Evolutionary conservation across 37 sponge, comb jelly and placozoan genomes (phyloP), one percentile per base, ranked within the genome.

Genomic region (Oscarella lobularis): DNA sequence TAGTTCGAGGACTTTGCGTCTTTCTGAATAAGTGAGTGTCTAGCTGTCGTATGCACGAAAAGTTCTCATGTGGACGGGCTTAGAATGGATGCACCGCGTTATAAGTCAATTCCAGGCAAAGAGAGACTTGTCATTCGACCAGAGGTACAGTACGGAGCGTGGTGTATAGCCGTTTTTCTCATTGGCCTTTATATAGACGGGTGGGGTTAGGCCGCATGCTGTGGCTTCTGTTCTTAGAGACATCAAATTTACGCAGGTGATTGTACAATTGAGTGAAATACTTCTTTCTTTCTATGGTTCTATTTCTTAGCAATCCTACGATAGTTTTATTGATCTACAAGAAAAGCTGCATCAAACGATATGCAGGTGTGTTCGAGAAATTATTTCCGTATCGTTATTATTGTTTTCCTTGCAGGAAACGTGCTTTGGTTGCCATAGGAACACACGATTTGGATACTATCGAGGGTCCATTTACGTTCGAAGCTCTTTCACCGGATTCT

Each of bases 321-420:
- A 90, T 55, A 93, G 95, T 55, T 90, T 97, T 77, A 90, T 97
- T 54, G 85, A 90, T 37, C 70, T 97, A 34, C 98, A 97, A 66
- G 98, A 97, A 68, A 97, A 97, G 54, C 84, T 97, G 32, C 98
- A 97, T 68, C 98, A 93, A 36, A 97, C 90, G 38, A 81, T 97
- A 39, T 88, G 98, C 40, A 91, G 95, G 92, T 91, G 81, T 33
- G 38, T 75, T 31, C n/a, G n/a, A n/a, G n/a, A n/a, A n/a, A n/a
- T n/a, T n/a, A n/a, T n/a, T n/a, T n/a, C n/a, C n/a, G n/a, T n/a
- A n/a, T n/a, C n/a, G n/a, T n/a, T n/a, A n/a, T n/a, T n/a, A n/a
- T n/a, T n/a, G n/a, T n/a, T n/a, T n/a, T n/a, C n/a, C n/a, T n/a
- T 20, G 0, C 72, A 91, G 96, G 81, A 86, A 73, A 76, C 77